Evolutionary conservation across 1,140 invertebrate genomes (phyloP).

Genomic region (Caerostris darwini): DNA sequence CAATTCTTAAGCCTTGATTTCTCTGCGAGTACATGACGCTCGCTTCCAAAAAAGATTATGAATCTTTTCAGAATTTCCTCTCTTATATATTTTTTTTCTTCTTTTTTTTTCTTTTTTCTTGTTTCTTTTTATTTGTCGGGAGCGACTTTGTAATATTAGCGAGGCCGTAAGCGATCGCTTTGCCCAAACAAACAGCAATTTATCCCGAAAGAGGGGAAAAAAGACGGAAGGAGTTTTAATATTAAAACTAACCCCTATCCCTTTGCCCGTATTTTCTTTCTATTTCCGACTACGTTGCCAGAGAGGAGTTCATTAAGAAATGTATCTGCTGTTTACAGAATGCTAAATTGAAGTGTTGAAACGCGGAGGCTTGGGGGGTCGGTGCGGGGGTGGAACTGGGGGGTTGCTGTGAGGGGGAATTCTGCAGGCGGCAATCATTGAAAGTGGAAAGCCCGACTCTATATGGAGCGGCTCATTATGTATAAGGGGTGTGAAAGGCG

Average conservation of each 20-base stretch:
- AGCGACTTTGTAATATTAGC: constrained; percentile 58
- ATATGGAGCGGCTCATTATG: constrained; percentile 77
- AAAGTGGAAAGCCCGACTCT: constrained; percentile 76
- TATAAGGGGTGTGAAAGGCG: constrained; percentile 71
- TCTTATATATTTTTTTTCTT: constrained; percentile 19
- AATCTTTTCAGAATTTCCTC: constrained; percentile 56
- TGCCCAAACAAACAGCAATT: constrained; percentile 73
- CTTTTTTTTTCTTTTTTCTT: not conserved
- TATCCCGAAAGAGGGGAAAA: constrained; percentile 46
- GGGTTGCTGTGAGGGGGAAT: not conserved
- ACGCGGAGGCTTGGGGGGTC: constrained; percentile 30
- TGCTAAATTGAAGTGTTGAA: constrained; percentile 77
- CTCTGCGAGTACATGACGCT: constrained; percentile 20
- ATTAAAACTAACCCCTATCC: constrained; percentile 74
- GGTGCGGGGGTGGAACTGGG: not conserved
- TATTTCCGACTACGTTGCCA: not conserved
- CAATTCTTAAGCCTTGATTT: constrained; percentile 53
- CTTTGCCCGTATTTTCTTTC: constrained; percentile 62
- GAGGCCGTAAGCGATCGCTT: constrained; percentile 65
- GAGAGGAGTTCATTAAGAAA: constrained; percentile 75
- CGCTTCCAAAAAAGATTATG: constrained; percentile 65
- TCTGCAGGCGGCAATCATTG: constrained; percentile 71
- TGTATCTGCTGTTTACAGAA: constrained; percentile 76
- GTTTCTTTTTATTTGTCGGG: not conserved
- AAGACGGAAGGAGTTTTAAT: constrained; percentile 66